These are phyloP conservation scores for Diabrotica virgifera DNA, from an alignment of 1,140 invertebrate species.

Conservation along the genomic window DNA sequence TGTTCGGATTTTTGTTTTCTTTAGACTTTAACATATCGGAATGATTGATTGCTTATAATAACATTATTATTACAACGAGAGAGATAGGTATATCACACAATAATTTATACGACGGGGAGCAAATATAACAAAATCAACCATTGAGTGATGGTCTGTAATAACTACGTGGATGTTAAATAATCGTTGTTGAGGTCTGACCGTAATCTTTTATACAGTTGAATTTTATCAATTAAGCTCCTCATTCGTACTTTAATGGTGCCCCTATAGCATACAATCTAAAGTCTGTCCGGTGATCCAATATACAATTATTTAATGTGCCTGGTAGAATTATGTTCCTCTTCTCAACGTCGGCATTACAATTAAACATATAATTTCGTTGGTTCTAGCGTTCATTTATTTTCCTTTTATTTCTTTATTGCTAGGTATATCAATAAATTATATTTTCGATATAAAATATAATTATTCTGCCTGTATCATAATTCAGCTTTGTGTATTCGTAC, in stretches of 20 bases:
- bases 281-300: constrained; percentile 26
- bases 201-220: constrained; percentile 40
- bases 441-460: not conserved
- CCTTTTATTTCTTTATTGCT: constrained; percentile 7
- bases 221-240: constrained; percentile 39
- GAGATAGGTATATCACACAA: constrained; percentile 9
- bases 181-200: constrained; percentile 26
- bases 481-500: no score
- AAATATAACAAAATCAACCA: constrained; percentile 31
- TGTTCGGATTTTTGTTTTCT: not conserved
- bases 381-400: constrained; percentile 14
- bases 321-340: constrained; percentile 26
- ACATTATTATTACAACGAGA: constrained; percentile 14
- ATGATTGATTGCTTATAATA: constrained; percentile 14
- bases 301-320: constrained; percentile 32
- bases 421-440: constrained; percentile 16
- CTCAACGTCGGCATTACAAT: constrained; percentile 10
- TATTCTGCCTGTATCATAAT: no score
- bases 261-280: constrained; percentile 31
- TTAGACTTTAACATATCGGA: not conserved
- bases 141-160: constrained; percentile 37
- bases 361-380: constrained; percentile 21
- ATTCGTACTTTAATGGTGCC: constrained; percentile 36
- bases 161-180: constrained; percentile 30
- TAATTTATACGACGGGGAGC: constrained; percentile 21